Base-by-base conservation (phyloP, 2,113 vertebrate genomes). In the Penelope pileata region DNA sequence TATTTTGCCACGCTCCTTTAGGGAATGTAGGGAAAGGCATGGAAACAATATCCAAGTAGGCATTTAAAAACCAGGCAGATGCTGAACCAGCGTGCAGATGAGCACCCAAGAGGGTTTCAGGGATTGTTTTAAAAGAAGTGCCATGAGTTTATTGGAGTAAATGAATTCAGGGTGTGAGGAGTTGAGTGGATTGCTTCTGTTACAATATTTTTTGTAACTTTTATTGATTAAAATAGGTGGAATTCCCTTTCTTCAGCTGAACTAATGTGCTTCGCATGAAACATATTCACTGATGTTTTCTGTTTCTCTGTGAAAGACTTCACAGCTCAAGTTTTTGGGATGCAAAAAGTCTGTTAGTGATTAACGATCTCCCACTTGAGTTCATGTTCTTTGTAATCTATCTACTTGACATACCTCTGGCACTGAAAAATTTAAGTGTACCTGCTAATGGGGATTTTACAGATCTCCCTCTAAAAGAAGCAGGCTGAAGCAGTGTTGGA, bases 311-410 rank as follows among this genome's bases (percentile, higher is more conserved):
- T 75, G 29, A 66, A 87, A 79, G 48, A 30, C 60, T 90, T 91
- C 7, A 58, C 53, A 64, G 1, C n/a, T 91, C 0, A 0, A 68
- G 26, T 48, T 27, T 68, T 68, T 48, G 27, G 62, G 40, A 23
- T 76, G 27, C 38, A 51, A 21, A 21, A 72, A 40, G 6, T 48
- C 40, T 45, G 4, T 88, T 45, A 62, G 32, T 18, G 3, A 54
- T 66, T 50, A 26, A 80, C 58, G 34, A 19, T 60, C 23, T 83
- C 45, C 50, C 10, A 16, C 58, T 36, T 24, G 75, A 79, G 23
- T 42, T 69, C 7, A 4, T 30, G 17, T 32, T 45, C 68, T 86
- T 75, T 38, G 6, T 30, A 32, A 18, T 8, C 1, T 42, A 13
- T 38, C 73, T 79, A 11, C 34, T 36, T 60, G 77, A 63, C 34